These are phyloP conservation scores for Tringa solitaria DNA, from an alignment of 2,113 vertebrate species.

Conservation along the genomic window DNA sequence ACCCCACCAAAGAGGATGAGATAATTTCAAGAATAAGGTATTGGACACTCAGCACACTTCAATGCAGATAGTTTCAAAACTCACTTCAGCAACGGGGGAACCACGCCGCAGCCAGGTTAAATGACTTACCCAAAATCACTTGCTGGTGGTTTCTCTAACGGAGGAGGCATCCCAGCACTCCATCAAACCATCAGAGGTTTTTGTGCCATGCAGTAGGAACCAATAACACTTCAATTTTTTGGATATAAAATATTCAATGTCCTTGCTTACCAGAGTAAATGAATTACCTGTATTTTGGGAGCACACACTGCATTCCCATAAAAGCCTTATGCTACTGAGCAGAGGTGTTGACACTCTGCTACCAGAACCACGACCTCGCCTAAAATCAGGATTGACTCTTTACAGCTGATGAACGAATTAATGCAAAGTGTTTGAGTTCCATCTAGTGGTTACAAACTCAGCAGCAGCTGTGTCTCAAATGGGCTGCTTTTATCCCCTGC, in stretches of 20 bases:
- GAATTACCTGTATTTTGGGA: not conserved
- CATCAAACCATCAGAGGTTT: not conserved
- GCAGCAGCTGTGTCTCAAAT: not conserved
- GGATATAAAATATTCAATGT: not conserved
- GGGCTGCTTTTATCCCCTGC: not conserved
- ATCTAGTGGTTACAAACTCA: slow-evolving; percentile 21
- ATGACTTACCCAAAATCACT: not conserved
- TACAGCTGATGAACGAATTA: not conserved
- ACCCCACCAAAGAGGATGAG: not conserved
- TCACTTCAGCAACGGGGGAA: not conserved
- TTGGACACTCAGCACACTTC: not conserved
- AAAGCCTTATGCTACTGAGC: not conserved
- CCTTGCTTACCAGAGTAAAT: not conserved
- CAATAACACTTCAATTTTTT: not conserved
- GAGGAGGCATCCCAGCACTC: not conserved
- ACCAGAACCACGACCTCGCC: not conserved
- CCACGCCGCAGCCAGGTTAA: not conserved
- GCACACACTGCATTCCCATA: not conserved
- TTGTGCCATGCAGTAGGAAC: not conserved
- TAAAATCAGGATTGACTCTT: not conserved
- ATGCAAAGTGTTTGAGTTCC: not conserved
- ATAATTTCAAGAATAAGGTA: not conserved
- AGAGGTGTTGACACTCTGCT: not conserved
- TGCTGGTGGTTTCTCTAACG: not conserved
- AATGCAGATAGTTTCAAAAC: not conserved